These are phyloP conservation scores for Tragelaphus strepsiceros DNA, from an alignment of 2,113 vertebrate species.

Conservation along the genomic window DNA sequence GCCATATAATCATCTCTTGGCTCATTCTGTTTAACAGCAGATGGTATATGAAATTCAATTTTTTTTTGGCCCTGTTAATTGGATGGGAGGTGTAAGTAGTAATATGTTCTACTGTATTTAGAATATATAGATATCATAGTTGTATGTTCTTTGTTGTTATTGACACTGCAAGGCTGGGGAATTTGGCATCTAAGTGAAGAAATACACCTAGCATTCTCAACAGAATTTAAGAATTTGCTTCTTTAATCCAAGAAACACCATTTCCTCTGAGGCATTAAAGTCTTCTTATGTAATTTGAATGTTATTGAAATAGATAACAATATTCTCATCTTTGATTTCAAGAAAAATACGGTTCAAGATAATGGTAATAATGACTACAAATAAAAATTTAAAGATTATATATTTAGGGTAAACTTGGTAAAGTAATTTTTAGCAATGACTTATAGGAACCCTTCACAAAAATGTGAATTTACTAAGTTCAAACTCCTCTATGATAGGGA, in stretches of 20 bases:
- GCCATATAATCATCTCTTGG: conserved; percentile 33
- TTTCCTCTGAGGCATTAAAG: not conserved
- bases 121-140: conserved; percentile 38
- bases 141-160: conserved; percentile 7
- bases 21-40: conserved; percentile 47
- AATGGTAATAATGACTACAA: not conserved
- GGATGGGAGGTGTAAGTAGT: conserved; percentile 43
- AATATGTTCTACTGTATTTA: conserved; percentile 40
- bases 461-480: not conserved
- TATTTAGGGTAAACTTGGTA: conserved; percentile 2
- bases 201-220: not conserved
- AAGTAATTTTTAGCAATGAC: conserved; percentile 8
- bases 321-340: not conserved
- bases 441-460: not conserved
- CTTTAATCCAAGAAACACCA: not conserved
- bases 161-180: not conserved
- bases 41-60: conserved; percentile 56
- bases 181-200: not conserved
- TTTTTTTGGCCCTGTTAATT: conserved; percentile 48
- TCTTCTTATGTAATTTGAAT: not conserved
- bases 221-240: conserved; percentile 7
- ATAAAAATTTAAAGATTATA: not conserved
- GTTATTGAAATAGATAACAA: not conserved
- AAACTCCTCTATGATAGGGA: not conserved
- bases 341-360: not conserved